Evolutionary conservation across 2,113 vertebrate genomes (phyloP), one percentile per base, ranked within the genome.

Genomic region (Lethenteron reissneri): DNA sequence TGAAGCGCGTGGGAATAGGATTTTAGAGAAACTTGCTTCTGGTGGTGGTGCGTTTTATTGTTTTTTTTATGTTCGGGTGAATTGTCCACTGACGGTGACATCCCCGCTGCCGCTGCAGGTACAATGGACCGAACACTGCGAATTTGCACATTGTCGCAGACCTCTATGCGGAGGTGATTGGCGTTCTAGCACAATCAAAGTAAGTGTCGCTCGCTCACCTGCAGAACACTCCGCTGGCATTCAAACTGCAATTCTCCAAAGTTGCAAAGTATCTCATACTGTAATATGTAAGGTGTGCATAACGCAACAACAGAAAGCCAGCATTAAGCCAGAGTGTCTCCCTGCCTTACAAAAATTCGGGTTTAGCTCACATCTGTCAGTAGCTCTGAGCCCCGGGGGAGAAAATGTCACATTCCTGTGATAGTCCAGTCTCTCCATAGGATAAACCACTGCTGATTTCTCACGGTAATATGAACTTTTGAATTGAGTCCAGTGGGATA

Each of bases 81-180:
- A 41, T 41, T 41, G 41, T 41, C 41, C 41, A 7, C 41, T 41
- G 41, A 41, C 41, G 41, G 41, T 41, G 41, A 41, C 41, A 41
- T 41, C 41, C 41, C 41, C 41, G 41, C 41, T 41, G 41, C 41
- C 41, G 9, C 25, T 68, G 64, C 64, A 97, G 94, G 80, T 99
- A 97, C 78, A 83, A 92, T 75, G 91, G 92, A 78, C 94, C 94
- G 74, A 97, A 99, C 85, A 97, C 89, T 77, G 88, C 86, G 76
- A 97, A 96, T 80, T 96, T 97, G 94, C 94, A 99, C 79, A 95
- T 97, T 19, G 92, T 99, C 76, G 92, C 92, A 5, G 94, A 99
- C 79, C 84, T 99, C 60, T 99, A 99, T 70, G 94, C 94, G 69
- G 94, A 97, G 80, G 94, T 99, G 68, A 86, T 92, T 73, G 94